Percentiles rank a stretch among this genome's conserved stretches.
Conservation (phyloP, 2,797 vertebrate genomes). For the Mormyrus hasselquistii region DNA sequence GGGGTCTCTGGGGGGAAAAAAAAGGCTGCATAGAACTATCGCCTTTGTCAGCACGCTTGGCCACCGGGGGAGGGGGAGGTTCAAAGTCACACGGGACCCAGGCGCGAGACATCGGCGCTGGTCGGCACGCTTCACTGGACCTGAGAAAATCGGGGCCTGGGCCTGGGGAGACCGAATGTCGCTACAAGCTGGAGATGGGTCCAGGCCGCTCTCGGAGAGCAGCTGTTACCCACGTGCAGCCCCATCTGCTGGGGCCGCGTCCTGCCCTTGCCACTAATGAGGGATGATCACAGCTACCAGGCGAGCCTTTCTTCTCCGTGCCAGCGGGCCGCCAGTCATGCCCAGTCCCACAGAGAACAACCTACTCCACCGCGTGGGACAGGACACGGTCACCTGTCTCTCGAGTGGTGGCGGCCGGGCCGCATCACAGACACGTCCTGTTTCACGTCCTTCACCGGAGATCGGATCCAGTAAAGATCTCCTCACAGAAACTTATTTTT, state of each 20-base stretch:
- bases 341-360: slow-evolving; percentile 3
- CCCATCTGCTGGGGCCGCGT: background rate
- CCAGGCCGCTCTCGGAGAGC: background rate
- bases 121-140: background rate
- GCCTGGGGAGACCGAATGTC: background rate
- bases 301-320: background rate
- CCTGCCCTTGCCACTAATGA: slow-evolving; percentile 14
- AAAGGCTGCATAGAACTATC: background rate
- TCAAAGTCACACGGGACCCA: background rate
- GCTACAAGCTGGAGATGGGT: background rate
- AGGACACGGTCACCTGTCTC: slow-evolving; percentile 4
- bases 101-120: background rate
- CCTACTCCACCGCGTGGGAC: background rate
- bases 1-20: background rate
- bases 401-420: background rate
- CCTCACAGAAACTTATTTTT: background rate
- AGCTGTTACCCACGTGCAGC: background rate
- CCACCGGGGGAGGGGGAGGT: background rate
- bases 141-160: background rate
- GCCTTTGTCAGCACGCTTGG: background rate
- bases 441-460: background rate
- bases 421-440: background rate
- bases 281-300: background rate
- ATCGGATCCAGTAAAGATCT: background rate
- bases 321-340: background rate